phyloP scores from a whole-genome alignment of 2,113 vertebrate species.

The Bubo blakistoni region DNA sequence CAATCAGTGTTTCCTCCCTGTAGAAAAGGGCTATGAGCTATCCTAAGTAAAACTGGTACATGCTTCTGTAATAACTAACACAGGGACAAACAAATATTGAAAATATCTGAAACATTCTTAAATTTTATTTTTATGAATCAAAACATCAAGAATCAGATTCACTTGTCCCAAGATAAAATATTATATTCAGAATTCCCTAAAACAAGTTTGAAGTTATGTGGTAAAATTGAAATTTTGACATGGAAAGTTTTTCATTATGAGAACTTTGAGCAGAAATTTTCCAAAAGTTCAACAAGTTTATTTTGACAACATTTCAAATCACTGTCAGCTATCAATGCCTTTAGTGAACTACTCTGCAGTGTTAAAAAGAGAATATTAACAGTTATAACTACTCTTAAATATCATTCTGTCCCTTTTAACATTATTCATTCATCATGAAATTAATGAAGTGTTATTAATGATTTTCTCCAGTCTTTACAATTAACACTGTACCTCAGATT shows the following conservation, averaged over 20 bases:
- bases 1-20: not conserved
- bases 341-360: not conserved
- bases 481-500: not conserved
- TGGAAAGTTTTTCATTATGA: not conserved
- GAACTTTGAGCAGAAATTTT: not conserved
- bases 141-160: not conserved
- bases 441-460: constrained; percentile 21
- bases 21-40: not conserved
- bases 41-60: not conserved
- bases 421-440: constrained; percentile 8
- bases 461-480: constrained; percentile 2
- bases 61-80: not conserved
- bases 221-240: not conserved
- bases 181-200: not conserved
- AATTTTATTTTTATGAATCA: not conserved
- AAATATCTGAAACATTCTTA: not conserved
- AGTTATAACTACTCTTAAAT: not conserved
- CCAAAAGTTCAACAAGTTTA: not conserved
- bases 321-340: not conserved
- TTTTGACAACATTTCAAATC: not conserved
- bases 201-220: not conserved
- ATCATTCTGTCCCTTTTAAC: not conserved
- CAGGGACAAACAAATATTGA: not conserved
- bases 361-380: not conserved
- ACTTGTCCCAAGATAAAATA: not conserved